Evolutionary conservation across 2,888 invertebrate genomes (phyloP), one percentile per base, ranked within the genome.

Genomic region (Synergus itoensis): DNA sequence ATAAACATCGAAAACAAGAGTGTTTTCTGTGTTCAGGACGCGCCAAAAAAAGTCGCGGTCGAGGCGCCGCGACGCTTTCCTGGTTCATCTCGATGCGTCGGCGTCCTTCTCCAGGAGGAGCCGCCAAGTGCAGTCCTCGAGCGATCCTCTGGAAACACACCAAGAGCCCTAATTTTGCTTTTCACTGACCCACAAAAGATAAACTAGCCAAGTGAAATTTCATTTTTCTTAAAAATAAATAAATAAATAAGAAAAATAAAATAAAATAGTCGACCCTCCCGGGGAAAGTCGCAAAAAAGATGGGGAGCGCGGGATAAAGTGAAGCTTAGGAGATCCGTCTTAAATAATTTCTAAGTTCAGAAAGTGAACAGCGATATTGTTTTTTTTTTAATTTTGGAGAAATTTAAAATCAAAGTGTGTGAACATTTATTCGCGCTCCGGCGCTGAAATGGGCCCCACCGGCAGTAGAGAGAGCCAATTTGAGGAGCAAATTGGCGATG

Each of bases 401-500:
- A 11, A 21, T 60, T 60, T 18, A 48, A 69, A 48, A 69, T 36
- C 9, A 40, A 41, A n/a, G 65, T 65, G 65, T 40, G 16, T 41
- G 16, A 41, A n/a, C 65, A 76, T 48, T 60, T 64, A 75, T 77
- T 77, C 69, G 81, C 78, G 67, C 79, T 65, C 41, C 43, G 87
- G 85, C 86, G 85, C 87, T 85, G 88, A 89, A 80, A 77, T 91
- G 91, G 91, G 91, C 82, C 91, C 91, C 85, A 88, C 90, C 82
- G 91, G 86, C 85, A 91, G 91, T 83, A 90, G 89, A 77, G 91
- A 91, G 82, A 88, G 87, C 81, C 90, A 91, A 76, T 90, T 87
- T 81, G 90, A 89, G 83, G 91, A 91, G 85, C 89, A 90, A 86
- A 87, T 90, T 82, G 91, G 88, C 82, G 91, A 91, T 78, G 90